Conservation (phyloP, 2,797 vertebrate species). For the Mormyrops boulengeri region DNA sequence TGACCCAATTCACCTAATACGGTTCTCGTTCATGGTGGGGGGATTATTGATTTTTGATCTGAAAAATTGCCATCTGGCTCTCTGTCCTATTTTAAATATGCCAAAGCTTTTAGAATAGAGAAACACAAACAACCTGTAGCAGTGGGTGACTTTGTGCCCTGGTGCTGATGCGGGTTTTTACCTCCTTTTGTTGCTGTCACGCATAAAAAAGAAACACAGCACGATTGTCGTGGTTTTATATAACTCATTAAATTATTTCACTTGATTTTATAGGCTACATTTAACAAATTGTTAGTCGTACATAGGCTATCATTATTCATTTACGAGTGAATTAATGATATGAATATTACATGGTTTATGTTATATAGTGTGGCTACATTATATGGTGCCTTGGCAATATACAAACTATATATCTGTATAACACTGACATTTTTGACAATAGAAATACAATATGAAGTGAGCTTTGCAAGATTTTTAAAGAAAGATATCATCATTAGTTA, state of each 20-base stretch:
- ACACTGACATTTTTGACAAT: background rate
- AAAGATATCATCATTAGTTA: background rate
- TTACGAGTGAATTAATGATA: background rate
- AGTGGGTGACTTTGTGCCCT: conserved; percentile 31
- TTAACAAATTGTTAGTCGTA: background rate
- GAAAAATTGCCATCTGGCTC: background rate
- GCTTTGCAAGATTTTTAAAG: background rate
- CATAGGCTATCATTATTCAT: background rate
- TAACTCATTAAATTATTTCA: background rate
- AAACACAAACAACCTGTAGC: background rate
- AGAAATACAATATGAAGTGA: background rate
- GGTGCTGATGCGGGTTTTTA: conserved; percentile 70
- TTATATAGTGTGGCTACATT: background rate
- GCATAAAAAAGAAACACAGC: conserved; percentile 30
- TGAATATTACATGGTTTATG: background rate
- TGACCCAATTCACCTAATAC: background rate
- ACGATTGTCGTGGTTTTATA: background rate
- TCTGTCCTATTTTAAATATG: background rate
- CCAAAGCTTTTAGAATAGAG: background rate
- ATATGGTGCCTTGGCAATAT: background rate
- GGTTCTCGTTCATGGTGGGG: background rate
- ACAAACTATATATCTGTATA: background rate
- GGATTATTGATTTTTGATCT: background rate
- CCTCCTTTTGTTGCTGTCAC: conserved; percentile 53
- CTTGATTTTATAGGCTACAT: background rate